Evolutionary conservation across 2,113 vertebrate genomes (phyloP).

Genomic region (Engraulis encrasicolus): DNA sequence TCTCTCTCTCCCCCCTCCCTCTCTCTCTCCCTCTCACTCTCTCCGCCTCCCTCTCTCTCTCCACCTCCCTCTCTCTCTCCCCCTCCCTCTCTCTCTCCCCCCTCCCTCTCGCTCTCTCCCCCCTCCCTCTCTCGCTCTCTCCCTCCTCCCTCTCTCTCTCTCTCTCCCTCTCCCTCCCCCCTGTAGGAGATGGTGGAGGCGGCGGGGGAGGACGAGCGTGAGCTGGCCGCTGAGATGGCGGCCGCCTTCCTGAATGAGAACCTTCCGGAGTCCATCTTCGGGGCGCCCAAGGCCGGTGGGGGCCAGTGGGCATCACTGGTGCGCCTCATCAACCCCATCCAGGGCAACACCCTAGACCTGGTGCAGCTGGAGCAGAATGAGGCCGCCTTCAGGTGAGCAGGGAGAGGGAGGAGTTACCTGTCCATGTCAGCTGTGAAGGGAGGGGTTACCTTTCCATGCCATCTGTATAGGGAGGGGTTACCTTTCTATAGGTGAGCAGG

Average conservation of each 20-base stretch:
- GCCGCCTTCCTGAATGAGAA: slow-evolving; percentile 97
- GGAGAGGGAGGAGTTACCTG: no score
- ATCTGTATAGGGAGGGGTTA: no score
- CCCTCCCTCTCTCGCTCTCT: neutral
- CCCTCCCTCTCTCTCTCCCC: neutral
- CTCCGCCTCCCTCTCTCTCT: neutral
- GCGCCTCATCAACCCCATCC: slow-evolving; percentile 94
- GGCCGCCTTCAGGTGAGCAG: slow-evolving; percentile 94
- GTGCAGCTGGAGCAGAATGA: slow-evolving; percentile 98
- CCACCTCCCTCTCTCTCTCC: no score
- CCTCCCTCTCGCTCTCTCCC: neutral
- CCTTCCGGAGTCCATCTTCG: slow-evolving; percentile 94
- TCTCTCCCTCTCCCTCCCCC: neutral
- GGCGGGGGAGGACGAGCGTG: slow-evolving; percentile 94
- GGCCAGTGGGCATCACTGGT: slow-evolving; percentile 98
- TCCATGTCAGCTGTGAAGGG: no score
- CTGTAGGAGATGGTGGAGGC: slow-evolving; percentile 98
- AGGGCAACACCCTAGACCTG: slow-evolving; percentile 90
- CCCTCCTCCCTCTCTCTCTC: neutral
- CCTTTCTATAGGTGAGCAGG: no score
- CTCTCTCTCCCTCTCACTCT: neutral
- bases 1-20: no score
- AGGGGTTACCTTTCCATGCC: no score
- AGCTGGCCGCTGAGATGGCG: slow-evolving; percentile 97
- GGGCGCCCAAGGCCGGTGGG: slow-evolving; percentile 93